These are phyloP conservation scores for Pinctada fucata DNA, from an alignment of 2,888 invertebrate species.

Conservation along the genomic window DNA sequence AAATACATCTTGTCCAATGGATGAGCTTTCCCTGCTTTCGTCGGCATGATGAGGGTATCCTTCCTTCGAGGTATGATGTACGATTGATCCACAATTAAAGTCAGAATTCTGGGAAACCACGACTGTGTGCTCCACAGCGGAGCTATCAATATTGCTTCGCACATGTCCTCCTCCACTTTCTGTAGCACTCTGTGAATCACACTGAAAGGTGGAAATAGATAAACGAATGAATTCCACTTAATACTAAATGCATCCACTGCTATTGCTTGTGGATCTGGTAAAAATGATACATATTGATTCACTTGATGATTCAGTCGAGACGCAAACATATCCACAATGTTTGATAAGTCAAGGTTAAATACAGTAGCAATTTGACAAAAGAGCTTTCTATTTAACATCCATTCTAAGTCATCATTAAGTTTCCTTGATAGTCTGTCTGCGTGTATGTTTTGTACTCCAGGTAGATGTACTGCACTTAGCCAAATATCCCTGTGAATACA, in stretches of 20 bases:
- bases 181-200: constrained; percentile 34
- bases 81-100: constrained; percentile 19
- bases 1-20: constrained; percentile 30
- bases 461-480: constrained; percentile 12
- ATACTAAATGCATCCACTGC: constrained; percentile 24
- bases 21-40: not conserved
- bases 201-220: constrained; percentile 48
- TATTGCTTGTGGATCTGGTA: constrained; percentile 17
- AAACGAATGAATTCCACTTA: constrained; percentile 1
- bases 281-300: constrained; percentile 9
- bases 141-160: constrained; percentile 34
- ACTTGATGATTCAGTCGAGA: constrained; percentile 19
- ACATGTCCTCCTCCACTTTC: constrained; percentile 37
- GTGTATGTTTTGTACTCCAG: not conserved
- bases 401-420: constrained; percentile 14
- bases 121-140: constrained; percentile 44
- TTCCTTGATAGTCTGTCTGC: constrained; percentile 9
- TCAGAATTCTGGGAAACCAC: constrained; percentile 42
- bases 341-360: constrained; percentile 12
- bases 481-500: not conserved
- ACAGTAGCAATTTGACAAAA: not conserved
- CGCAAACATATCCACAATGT: constrained; percentile 34
- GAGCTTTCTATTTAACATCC: constrained; percentile 7
- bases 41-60: not conserved
- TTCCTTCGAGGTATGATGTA: constrained; percentile 4